Evolutionary conservation across 2,888 invertebrate genomes (phyloP).

Genomic region (Chromoteleia sp.): DNA sequence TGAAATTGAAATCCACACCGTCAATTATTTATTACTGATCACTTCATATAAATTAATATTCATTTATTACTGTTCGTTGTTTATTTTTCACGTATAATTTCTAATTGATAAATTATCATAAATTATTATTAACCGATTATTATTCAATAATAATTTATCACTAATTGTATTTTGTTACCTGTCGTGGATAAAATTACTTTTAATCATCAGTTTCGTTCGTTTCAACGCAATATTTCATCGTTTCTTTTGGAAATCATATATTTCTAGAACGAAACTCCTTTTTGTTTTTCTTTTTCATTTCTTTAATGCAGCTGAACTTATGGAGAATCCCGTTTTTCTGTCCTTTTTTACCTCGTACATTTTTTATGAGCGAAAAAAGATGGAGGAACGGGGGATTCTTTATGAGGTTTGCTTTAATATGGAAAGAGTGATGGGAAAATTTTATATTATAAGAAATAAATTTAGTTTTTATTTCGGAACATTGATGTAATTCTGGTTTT

Average conservation of each 20-base stretch:
- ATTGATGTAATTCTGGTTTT: conserved; percentile 11
- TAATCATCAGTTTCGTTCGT: conserved; percentile 5
- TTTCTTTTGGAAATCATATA: conserved; percentile 10
- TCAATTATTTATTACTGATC: no score
- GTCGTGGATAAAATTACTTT: background rate
- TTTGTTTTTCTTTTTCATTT: conserved; percentile 48
- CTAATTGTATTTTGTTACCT: no score
- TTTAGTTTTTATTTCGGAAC: conserved; percentile 12
- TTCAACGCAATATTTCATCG: conserved; percentile 2
- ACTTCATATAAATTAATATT: no score
- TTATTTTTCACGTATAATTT: no score
- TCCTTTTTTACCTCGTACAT: conserved; percentile 32
- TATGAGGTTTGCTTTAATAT: conserved; percentile 50
- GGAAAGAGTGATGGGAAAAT: conserved; percentile 37
- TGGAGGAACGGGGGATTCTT: conserved; percentile 37
- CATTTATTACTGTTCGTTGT: no score
- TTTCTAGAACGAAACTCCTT: conserved; percentile 12
- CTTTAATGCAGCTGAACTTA: conserved; percentile 36
- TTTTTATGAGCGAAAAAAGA: conserved; percentile 46
- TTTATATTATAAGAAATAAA: conserved; percentile 44
- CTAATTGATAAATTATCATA: no score
- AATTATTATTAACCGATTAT: no score
- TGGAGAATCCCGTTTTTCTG: conserved; percentile 26
- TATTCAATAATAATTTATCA: no score
- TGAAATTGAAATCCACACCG: no score